A percentile compares a stretch with the other conserved stretches of the same genome.
Evolutionary conservation across 2,797 vertebrate genomes (phyloP).

Genomic region (Macrochelys suwanniensis): DNA sequence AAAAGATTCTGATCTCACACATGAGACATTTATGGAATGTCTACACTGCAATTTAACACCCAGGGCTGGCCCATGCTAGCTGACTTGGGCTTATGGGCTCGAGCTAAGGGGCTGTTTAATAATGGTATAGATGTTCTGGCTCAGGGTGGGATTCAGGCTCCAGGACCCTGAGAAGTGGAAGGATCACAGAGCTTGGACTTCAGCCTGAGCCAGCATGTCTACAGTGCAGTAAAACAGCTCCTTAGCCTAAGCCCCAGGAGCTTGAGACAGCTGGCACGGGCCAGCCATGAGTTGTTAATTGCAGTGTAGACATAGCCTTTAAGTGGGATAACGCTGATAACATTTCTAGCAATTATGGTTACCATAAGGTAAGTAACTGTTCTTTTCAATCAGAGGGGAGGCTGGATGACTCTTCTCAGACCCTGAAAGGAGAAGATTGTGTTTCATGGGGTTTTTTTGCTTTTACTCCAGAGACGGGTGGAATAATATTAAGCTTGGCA

Average conservation of each 20-base stretch:
- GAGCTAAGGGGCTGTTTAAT: too few relatives aligned
- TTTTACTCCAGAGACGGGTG: not conserved
- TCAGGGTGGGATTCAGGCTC: not conserved
- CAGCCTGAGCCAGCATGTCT: not conserved
- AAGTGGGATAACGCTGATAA: not conserved
- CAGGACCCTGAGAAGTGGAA: not conserved
- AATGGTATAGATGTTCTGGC: not conserved
- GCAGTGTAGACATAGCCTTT: not conserved
- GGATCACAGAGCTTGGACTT: not conserved
- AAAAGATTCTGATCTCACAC: not conserved
- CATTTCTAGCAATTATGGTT: not conserved
- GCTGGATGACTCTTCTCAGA: not conserved
- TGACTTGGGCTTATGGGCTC: too few relatives aligned
- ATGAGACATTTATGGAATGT: not conserved
- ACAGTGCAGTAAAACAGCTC: not conserved
- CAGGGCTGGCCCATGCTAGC: too few relatives aligned
- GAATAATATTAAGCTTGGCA: not conserved
- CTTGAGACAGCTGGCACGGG: not conserved
- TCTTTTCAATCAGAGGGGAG: not conserved
- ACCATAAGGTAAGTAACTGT: not conserved
- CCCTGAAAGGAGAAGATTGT: not conserved
- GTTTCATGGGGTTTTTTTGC: not conserved
- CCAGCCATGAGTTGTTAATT: not conserved
- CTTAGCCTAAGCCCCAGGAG: not conserved
- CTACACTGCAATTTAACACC: not conserved